phyloP scores from a whole-genome alignment of 2,888 invertebrate species.

The Norana najaformis region DNA sequence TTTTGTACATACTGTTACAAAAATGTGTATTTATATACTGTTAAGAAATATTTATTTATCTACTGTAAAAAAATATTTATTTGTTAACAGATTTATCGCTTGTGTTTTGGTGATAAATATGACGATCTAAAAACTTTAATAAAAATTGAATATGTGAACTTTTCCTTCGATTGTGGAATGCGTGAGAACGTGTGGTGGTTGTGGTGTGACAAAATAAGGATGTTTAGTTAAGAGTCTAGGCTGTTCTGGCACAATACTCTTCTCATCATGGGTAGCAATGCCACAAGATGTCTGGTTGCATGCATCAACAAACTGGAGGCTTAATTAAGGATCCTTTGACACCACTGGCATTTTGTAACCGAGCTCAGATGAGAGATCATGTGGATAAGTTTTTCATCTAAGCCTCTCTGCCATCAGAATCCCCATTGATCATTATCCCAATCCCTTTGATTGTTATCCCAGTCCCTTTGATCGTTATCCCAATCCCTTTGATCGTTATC shows the following conservation, averaged over 20 bases:
- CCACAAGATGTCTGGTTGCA: neutral
- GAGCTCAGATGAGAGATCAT: too few relatives aligned
- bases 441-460: too few relatives aligned
- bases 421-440: too few relatives aligned
- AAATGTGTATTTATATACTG: too few relatives aligned
- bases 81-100: too few relatives aligned
- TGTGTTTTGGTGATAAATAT: neutral
- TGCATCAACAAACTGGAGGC: neutral
- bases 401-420: neutral
- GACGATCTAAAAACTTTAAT: neutral
- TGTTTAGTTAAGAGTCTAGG: neutral
- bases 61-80: neutral
- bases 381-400: neutral
- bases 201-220: neutral
- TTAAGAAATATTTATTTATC: too few relatives aligned
- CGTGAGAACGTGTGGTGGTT: neutral
- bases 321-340: too few relatives aligned
- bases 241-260: neutral
- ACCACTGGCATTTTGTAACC: too few relatives aligned
- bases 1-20: too few relatives aligned
- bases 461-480: too few relatives aligned
- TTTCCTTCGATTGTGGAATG: neutral
- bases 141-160: conserved; percentile 6
- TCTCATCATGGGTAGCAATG: too few relatives aligned
- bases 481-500: neutral